Evolutionary conservation across 2,888 invertebrate species (phyloP), one percentile per base, ranked within the genome.

Genomic region (Hemicrepidius hirtus): DNA sequence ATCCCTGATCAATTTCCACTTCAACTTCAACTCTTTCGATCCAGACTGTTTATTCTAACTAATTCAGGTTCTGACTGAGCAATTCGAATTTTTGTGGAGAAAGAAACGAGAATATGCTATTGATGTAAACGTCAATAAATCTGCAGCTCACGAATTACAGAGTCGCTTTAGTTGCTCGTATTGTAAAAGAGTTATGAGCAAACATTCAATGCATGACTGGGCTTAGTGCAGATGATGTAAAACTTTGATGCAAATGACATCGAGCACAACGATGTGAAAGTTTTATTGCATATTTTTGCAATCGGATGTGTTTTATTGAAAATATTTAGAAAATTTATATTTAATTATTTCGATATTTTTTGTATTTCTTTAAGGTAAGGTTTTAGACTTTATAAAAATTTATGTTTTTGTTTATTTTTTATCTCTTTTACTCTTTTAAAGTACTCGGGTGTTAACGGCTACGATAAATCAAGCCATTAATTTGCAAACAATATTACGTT

Each of bases 241-340:
- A 44, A 44, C 60, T 12, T 32, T 41, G 60, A 60, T 60, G 41
- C 44, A 60, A 60, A 60, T 28, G 60, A 60, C 60, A 60, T 60
- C 60, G 57, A 57, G 20, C 57, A 37, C 12, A 40, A n/a, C 57
- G 37, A 37, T 21, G 57, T 37, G 37, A 57, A 35, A 57, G 37
- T 57, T 57, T 57, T 35, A 57, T 37, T 37, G 20, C 20, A 20
- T 20, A 57, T 57, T 55, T 55, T 55, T 55, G 32, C 20, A 12
- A 13, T 28, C n/a, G 50, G 13, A 18, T 44, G 13, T 7, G 1
- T 13, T 32, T 4, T 18, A 4, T 44, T 18, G 3, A 41, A 41
- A 44, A 32, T 6, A 32, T 32, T 32, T 32, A 32, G 32, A 32
- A 32, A 32, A 32, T 9, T 32, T 24, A 24, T 24, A 5, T 2